A percentile compares a stretch with the other conserved stretches of the same genome.
Conservation (phyloP, 2,888 invertebrate genomes). For the Lepeophtheirus nordmannii region DNA sequence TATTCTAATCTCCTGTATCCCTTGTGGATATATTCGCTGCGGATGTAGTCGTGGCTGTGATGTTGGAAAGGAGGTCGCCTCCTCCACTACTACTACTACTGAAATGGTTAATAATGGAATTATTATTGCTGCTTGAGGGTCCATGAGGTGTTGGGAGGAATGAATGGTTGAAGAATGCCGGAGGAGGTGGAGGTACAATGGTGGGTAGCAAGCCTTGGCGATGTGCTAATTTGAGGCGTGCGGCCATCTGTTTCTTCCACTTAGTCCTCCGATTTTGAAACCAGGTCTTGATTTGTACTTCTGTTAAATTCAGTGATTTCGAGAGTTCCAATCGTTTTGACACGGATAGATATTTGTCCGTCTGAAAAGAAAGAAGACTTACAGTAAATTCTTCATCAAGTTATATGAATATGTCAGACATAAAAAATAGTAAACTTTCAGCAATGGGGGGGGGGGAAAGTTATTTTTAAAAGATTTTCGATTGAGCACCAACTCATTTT, state of each 20-base stretch:
- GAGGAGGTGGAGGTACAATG: constrained; percentile 23
- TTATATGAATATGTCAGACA: too few species aligned
- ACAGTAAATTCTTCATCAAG: too few species aligned
- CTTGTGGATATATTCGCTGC: too few species aligned
- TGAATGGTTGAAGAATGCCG: constrained; percentile 26
- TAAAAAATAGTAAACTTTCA: too few species aligned
- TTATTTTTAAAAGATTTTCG: too few species aligned
- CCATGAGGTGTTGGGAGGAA: constrained; percentile 25
- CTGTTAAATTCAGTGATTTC: constrained; percentile 68
- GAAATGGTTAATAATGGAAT: too few species aligned
- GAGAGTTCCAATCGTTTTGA: constrained; percentile 86
- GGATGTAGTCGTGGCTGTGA: too few species aligned
- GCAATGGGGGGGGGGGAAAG: too few species aligned
- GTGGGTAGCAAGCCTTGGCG: constrained; percentile 48
- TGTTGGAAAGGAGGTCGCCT: too few species aligned
- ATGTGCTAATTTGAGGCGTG: constrained; percentile 71
- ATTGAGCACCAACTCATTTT: too few species aligned
- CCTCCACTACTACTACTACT: too few species aligned
- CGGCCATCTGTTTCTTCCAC: constrained; percentile 91
- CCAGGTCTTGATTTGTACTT: constrained; percentile 94
- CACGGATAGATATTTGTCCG: constrained; percentile 88
- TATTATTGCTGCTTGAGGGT: neutral
- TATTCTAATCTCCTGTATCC: too few species aligned
- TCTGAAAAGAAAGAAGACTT: constrained; percentile 37
- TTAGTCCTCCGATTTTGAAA: constrained; percentile 88